Evolutionary conservation across 2,888 invertebrate genomes (phyloP), one percentile per base, ranked within the genome.

Genomic region (Calliphora vomitoria): DNA sequence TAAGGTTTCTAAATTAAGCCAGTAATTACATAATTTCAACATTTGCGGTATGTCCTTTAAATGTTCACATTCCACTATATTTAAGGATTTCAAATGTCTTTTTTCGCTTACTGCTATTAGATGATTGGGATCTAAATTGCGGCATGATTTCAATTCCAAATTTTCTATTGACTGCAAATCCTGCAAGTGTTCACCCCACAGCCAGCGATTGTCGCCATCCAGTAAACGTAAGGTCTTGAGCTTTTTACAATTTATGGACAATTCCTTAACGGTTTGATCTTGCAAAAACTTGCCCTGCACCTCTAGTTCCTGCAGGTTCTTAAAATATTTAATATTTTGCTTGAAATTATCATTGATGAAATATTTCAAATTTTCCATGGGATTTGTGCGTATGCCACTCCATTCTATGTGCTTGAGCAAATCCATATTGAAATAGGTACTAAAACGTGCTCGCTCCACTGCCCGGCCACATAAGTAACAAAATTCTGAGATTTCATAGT

Each of bases 211-310:
- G 25, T 86, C 87, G 10, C 80, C 75, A 85, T 90, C 89, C 55
- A 88, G 8, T 15, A 89, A 58, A 10, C 81, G 68, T 3, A 90
- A 62, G 3, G 66, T 80, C n/a, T 72, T 75, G 20, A 90, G 38
- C 8, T 85, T 35, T 13, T 79, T 85, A 35, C 90, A 90, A 58
- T 88, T 64, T 10, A 82, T 88, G 11, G 88, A 85, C 69, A 90
- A 47, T 50, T 88, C 88, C 8, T 71, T 25, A 1, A 88, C 50
- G 0, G 88, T 86, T 64, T 86, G 88, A 72, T 89, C 90, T 38
- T 86, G 83, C 1, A 89, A 38, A 64, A 88, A 89, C 44, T 88
- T 88, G 0, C 89, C 90, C 20, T 88, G 85, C 0, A 90, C 83
- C 44, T 88, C 85, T 8, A 89, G 47, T 20, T 55, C 64, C 11